Evolutionary conservation across 2,888 invertebrate genomes (phyloP).

Genomic region (Conomelus anceps): DNA sequence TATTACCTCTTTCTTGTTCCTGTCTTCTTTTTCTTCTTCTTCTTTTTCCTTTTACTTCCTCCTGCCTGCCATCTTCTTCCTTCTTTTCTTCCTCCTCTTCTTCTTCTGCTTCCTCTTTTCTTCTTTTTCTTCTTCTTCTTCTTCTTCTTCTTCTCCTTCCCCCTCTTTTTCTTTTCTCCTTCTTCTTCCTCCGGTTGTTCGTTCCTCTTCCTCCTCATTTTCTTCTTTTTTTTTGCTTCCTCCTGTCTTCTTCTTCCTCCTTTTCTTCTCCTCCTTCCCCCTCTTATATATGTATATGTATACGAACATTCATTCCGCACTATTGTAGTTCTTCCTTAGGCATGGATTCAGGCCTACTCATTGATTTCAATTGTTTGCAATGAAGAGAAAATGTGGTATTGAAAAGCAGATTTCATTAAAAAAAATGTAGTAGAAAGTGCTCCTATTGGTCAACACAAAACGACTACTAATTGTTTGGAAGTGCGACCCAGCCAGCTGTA

Average conservation of each 20-base stretch:
- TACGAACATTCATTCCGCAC: no score
- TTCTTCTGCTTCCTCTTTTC: neutral
- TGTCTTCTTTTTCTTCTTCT: neutral
- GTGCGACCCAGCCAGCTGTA: no score
- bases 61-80: neutral
- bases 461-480: no score
- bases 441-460: no score
- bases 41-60: neutral
- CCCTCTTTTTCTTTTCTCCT: neutral
- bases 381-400: no score
- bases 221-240: neutral
- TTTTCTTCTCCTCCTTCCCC: neutral
- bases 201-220: neutral
- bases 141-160: neutral
- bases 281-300: neutral
- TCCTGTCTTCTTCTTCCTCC: neutral
- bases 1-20: neutral
- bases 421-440: no score
- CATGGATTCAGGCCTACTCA: no score
- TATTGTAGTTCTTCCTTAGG: no score
- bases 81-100: neutral
- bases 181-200: no score
- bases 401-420: no score
- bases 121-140: neutral
- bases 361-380: no score